Percentiles rank a stretch among this genome's conserved stretches.
Conservation (phyloP, 2,113 vertebrate species). For the Heterotilapia buettikoferi region DNA sequence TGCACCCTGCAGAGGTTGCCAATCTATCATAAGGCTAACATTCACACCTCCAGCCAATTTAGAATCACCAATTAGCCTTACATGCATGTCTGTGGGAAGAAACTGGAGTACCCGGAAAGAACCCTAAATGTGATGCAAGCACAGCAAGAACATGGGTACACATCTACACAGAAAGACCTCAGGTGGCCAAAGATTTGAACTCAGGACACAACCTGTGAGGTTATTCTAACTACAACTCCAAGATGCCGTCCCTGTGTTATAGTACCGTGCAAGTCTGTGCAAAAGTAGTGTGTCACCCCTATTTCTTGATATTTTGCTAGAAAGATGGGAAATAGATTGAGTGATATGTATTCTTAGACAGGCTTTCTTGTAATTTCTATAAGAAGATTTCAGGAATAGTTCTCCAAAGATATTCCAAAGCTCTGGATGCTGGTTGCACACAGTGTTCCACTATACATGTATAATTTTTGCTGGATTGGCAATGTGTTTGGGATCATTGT, state of each 20-base stretch:
- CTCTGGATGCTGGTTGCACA: not conserved
- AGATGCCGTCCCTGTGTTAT: not conserved
- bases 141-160: not conserved
- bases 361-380: not conserved
- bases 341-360: not conserved
- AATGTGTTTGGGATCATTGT: not conserved
- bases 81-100: not conserved
- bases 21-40: not conserved
- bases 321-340: not conserved
- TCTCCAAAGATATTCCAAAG: not conserved
- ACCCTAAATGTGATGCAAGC: not conserved
- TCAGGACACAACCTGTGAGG: not conserved
- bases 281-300: not conserved
- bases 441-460: not conserved
- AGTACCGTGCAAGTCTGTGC: not conserved
- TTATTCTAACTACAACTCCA: not conserved
- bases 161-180: not conserved
- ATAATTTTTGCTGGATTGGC: not conserved
- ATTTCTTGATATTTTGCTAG: not conserved
- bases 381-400: not conserved
- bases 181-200: not conserved
- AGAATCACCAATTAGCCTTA: not conserved
- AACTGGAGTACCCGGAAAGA: not conserved
- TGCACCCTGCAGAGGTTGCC: not conserved
- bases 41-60: not conserved